Conservation (phyloP, 2,797 vertebrate species). For the Ctenopoma multispine region DNA sequence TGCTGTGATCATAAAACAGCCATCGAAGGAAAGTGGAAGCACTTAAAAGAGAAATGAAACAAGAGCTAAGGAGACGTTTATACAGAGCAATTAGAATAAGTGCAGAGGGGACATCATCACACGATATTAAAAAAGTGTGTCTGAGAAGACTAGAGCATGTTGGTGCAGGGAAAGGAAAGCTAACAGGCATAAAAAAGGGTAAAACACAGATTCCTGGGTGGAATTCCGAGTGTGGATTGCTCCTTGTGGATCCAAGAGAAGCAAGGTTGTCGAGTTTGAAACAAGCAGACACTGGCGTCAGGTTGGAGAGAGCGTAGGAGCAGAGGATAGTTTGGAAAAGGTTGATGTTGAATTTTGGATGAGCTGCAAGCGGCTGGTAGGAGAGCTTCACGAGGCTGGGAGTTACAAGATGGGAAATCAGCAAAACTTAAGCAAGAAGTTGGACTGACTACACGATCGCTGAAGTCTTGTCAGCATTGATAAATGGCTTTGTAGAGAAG, state of each 20-base stretch:
- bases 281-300: constrained; percentile 16
- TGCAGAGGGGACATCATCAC: constrained; percentile 6
- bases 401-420: constrained; percentile 31
- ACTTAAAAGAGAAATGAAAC: constrained; percentile 37
- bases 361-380: constrained; percentile 33
- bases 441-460: constrained; percentile 44
- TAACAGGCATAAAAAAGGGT: background rate
- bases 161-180: constrained; percentile 5
- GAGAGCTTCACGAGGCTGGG: constrained; percentile 25
- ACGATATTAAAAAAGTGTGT: constrained; percentile 7
- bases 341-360: constrained; percentile 56
- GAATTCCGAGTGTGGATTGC: no score
- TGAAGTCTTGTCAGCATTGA: constrained; percentile 19
- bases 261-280: constrained; percentile 38
- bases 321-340: constrained; percentile 37
- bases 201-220: no score
- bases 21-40: constrained; percentile 9
- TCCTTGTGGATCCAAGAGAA: constrained; percentile 13
- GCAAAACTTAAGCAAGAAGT: constrained; percentile 33
- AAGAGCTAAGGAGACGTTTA: constrained; percentile 21
- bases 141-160: constrained; percentile 8
- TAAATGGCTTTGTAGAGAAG: constrained; percentile 13
- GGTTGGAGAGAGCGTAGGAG: background rate
- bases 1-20: constrained; percentile 24
- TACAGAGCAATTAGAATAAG: constrained; percentile 19